Conservation (phyloP, 2,113 vertebrate species). For the Mobula hypostoma region DNA sequence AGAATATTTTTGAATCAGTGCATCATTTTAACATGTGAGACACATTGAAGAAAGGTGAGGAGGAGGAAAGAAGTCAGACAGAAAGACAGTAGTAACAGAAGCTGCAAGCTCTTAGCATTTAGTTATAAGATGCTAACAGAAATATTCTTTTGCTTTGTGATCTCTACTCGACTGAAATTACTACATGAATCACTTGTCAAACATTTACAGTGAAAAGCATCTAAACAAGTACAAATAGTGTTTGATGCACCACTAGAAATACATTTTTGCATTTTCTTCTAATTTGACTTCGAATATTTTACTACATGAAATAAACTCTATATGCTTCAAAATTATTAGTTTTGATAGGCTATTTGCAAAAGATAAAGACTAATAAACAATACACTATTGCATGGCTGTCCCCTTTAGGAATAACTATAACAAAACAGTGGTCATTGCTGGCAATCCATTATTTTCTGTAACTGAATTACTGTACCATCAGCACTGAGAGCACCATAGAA, state of each 20-base stretch:
- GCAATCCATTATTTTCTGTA: slow-evolving; percentile 17
- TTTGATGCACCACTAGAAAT: neutral
- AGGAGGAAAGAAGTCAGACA: neutral
- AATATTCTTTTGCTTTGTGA: neutral
- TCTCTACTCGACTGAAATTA: neutral
- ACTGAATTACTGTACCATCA: neutral
- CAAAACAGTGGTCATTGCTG: neutral
- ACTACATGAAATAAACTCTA: neutral
- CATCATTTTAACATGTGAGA: neutral
- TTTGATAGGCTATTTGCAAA: neutral
- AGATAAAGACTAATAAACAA: neutral
- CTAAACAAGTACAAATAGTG: neutral
- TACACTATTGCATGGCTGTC: neutral
- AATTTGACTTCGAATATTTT: too few species aligned
- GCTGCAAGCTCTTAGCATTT: neutral
- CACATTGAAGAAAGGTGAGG: neutral
- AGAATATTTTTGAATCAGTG: neutral
- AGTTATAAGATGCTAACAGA: neutral
- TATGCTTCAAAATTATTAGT: neutral
- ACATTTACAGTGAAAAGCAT: neutral
- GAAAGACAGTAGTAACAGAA: neutral
- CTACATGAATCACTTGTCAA: neutral
- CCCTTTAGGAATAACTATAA: neutral
- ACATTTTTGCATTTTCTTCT: neutral
- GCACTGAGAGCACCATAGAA: neutral